Evolutionary conservation across 37 sponge, comb jelly and placozoan species (phyloP), one percentile per base, ranked within the genome.

Genomic region (Ephydatia muelleri): DNA sequence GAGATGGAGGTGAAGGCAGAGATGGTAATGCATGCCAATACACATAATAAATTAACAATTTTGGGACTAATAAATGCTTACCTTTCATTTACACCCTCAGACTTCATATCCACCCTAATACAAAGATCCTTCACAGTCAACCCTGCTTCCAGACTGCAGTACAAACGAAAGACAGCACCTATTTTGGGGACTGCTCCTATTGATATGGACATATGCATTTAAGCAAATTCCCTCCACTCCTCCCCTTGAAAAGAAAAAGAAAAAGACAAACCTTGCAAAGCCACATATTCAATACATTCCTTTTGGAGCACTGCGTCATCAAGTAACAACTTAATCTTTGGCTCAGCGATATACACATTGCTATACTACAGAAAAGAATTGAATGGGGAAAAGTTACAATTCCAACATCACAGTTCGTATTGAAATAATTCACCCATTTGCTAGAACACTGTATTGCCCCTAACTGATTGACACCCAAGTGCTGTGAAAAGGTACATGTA

Each of bases 91-190:
- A 94, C 69, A 13, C 84, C 86, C 80, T 86, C 49, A 2, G 70
- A 30, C 1, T 65, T 49, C 23, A 82, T 84, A 34, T 94, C 95
- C 70, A 76, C 73, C 28, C 89, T 73, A 25, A 77, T 34, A 35
- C 95, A 94, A 19, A 91, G 80, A 49, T 94, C 95, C 75, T 81
- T 85, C n/a, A 94, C 87, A 68, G 90, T 94, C 64, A 89, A 47
- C 0, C 95, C 95, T 8, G 88, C 86, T 31, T 88, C 92, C 27
- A 94, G 78, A 79, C 86, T 83, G 39, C 95, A 94, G 79, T 89
- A 89, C 49, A 94, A 65, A 9, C 84, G 48, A 57, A 94, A 94
- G 19, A 94, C 90, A 81, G 91, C 85, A 49, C 80, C 27, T 23
- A 91, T 65, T 38, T 38, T 48, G 5, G 93, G 83, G 31, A 65